phyloP scores from a whole-genome alignment of 1,140 invertebrate genomes.

The Eumeta japonica region DNA sequence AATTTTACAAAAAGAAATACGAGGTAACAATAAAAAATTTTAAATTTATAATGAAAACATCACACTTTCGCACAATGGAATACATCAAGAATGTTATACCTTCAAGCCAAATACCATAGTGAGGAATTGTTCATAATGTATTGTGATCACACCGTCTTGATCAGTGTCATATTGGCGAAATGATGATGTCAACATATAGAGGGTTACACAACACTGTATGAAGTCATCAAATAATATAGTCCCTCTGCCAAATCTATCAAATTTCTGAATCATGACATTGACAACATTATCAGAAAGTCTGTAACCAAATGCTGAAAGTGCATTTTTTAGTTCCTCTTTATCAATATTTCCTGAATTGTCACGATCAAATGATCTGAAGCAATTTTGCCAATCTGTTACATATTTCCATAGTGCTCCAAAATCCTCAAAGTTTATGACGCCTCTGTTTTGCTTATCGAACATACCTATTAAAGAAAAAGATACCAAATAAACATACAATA shows the following conservation, averaged over 20 bases:
- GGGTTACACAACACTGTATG: constrained; percentile 91
- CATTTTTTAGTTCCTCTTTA: constrained; percentile 82
- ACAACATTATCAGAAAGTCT: constrained; percentile 83
- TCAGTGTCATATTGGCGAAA: constrained; percentile 91
- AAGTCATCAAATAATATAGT: constrained; percentile 98
- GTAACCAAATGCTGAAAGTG: constrained; percentile 91
- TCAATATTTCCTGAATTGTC: constrained; percentile 97
- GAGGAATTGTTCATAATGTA: constrained; percentile 97
- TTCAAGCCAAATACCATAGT: constrained; percentile 92
- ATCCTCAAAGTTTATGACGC: constrained; percentile 92
- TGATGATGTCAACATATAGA: constrained; percentile 87
- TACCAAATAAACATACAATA: no score
- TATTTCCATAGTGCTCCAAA: constrained; percentile 97
- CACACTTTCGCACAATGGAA: no score
- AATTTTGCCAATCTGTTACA: constrained; percentile 96
- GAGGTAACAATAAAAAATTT: no score
- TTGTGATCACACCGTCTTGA: constrained; percentile 91
- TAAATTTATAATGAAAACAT: no score
- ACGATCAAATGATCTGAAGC: constrained; percentile 90
- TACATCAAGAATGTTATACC: no score
- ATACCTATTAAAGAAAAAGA: constrained; percentile 72
- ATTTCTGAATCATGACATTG: constrained; percentile 83
- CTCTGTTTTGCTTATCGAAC: constrained; percentile 91
- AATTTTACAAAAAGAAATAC: no score
- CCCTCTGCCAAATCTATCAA: constrained; percentile 87